Evolutionary conservation across 2,888 invertebrate genomes (phyloP), one percentile per base, ranked within the genome.

Genomic region (Yponomeuta cagnagella): DNA sequence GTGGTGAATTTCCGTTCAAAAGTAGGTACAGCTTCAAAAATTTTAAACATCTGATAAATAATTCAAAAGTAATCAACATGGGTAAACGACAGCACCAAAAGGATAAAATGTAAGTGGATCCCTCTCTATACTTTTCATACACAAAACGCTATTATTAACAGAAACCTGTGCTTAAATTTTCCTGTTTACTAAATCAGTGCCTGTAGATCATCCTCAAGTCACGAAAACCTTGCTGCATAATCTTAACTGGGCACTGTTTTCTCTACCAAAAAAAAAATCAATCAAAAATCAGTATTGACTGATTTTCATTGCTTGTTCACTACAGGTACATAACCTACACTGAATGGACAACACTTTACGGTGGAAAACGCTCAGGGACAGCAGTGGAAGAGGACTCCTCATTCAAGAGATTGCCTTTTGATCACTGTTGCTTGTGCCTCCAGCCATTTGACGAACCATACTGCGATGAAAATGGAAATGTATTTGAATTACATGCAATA

Each of bases 11-110:
- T 43, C 5, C 5, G 5, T 43, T 43, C 8, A 8, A 43, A 43
- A 43, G 43, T 43, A 8, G 6, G 23, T 23, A 23, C 23, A 43
- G 8, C 43, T 43, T 6, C 1, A 43, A 43, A 1, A 43, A 43
- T 43, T 43, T 43, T 5, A 5, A 8, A 43, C 5, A 1, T 8
- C 43, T 43, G 5, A 8, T 43, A 43, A 43, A 43, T 8, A 43
- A 43, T 43, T 8, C 8, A 43, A 43, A 43, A 43, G 43, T 4
- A 33, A 4, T 43, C 75, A 96, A 94, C 83, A 98, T 98, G 98
- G 98, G 98, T 76, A 98, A 98, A 93, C 93, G 97, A 77, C 98
- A 98, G 81, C 98, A 98, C 92, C 98, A 98, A 83, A 98, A 98
- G 82, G 98, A 98, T 92, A 98, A 98, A 95, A 96, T 98, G 97